A percentile compares a stretch with the other conserved stretches of the same genome.
These are phyloP conservation scores for Huso huso DNA, from an alignment of 2,797 vertebrate genomes.

Conservation along the genomic window DNA sequence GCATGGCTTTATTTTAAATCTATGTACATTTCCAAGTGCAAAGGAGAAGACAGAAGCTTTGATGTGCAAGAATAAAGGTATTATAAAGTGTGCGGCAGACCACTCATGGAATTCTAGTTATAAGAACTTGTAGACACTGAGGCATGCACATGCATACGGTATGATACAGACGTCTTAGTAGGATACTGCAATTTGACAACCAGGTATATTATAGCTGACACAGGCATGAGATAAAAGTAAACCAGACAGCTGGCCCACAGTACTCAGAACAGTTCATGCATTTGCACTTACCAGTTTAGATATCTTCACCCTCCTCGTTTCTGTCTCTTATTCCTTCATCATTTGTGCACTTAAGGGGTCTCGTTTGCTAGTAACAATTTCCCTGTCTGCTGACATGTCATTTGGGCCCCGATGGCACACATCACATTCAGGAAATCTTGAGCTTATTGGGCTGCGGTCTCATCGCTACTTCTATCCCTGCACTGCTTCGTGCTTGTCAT, in stretches of 20 bases:
- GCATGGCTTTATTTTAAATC: constrained; percentile 8
- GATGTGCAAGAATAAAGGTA: constrained; percentile 30
- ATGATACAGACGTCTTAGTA: constrained; percentile 32
- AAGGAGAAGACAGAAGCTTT: constrained; percentile 28
- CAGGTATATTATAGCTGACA: constrained; percentile 56
- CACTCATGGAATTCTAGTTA: constrained; percentile 30
- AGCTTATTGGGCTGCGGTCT: constrained; percentile 31
- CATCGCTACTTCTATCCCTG: constrained; percentile 38
- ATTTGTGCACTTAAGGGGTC: constrained; percentile 19
- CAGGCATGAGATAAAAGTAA: constrained; percentile 56
- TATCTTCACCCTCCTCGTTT: constrained; percentile 27
- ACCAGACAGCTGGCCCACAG: constrained; percentile 61
- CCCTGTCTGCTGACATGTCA: constrained; percentile 44
- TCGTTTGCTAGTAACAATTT: constrained; percentile 38
- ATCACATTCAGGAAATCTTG: constrained; percentile 35
- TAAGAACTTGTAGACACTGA: constrained; percentile 31
- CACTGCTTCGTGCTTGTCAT: constrained; percentile 57
- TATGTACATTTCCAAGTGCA: constrained; percentile 23
- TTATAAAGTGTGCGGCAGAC: constrained; percentile 17
- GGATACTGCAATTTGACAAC: constrained; percentile 45
- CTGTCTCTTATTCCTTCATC: constrained; percentile 25
- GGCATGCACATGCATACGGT: constrained; percentile 16
- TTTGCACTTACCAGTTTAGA: constrained; percentile 62
- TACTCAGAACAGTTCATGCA: constrained; percentile 44
- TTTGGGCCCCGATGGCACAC: constrained; percentile 32